These are phyloP conservation scores for Ooceraea biroi DNA, from an alignment of 1,140 invertebrate species.

Conservation along the genomic window DNA sequence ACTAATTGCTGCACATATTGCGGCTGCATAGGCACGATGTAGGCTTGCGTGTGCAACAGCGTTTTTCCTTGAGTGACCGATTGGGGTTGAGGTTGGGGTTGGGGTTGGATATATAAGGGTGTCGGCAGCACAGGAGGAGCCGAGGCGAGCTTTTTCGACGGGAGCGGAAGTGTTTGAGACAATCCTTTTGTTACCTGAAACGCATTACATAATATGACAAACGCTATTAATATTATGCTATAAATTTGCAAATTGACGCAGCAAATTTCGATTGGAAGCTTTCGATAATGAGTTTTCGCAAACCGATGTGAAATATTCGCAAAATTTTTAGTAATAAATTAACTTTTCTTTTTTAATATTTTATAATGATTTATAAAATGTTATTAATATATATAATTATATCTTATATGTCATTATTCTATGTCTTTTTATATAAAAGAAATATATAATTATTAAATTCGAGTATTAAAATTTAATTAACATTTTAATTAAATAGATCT, in stretches of 20 bases:
- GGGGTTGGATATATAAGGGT: slow-evolving; percentile 52
- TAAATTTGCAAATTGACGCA: background rate
- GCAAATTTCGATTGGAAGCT: no score
- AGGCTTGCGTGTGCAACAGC: slow-evolving; percentile 75
- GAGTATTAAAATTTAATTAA: no score
- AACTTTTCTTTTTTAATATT: slow-evolving; percentile 5
- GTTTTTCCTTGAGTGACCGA: slow-evolving; percentile 55
- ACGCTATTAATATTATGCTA: background rate
- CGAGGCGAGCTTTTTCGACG: slow-evolving; percentile 46
- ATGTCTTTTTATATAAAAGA: no score
- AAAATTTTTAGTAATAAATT: slow-evolving; percentile 33
- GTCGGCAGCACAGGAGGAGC: background rate
- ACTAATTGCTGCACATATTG: slow-evolving; percentile 78
- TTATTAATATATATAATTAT: no score
- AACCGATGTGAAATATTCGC: background rate
- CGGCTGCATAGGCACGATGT: slow-evolving; percentile 70
- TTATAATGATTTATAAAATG: slow-evolving; percentile 12
- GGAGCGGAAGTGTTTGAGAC: slow-evolving; percentile 33
- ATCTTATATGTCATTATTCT: no score
- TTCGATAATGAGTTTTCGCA: no score
- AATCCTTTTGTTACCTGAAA: slow-evolving; percentile 52
- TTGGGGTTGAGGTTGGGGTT: slow-evolving; percentile 56
- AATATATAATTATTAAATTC: background rate
- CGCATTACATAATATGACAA: background rate
- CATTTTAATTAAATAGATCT: no score